Base-by-base conservation (phyloP, 2,888 invertebrate genomes). In the Onchidella celtica region DNA sequence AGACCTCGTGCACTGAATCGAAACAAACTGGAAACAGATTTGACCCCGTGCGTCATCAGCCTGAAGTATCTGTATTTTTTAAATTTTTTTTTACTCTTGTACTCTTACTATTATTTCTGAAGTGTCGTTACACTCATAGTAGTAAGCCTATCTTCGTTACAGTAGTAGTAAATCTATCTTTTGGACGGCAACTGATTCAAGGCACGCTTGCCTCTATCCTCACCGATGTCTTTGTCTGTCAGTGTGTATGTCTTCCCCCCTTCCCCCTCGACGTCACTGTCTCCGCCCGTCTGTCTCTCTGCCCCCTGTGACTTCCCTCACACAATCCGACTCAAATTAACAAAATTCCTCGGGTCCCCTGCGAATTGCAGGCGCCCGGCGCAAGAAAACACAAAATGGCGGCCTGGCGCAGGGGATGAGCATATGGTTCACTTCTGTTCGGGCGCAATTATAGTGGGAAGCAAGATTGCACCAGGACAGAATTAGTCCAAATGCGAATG, bases 391-490 rank as follows among this genome's bases (percentile, higher is more conserved):
- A 36, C 55, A 68, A 77, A 69, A 57, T 57, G 69, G 27, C 4
- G 77, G 63, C 14, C n/a, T 6, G 27, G n/a, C 63, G 27, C 27
- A 75, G 74, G 63, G 63, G 40, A 75, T 36, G 24, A 63, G 74
- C 74, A 75, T 75, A 75, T 75, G 74, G 74, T 63, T 75, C 63
- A 40, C n/a, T 29, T n/a, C 63, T 75, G 38, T 14, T 21, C 40
- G 63, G 3, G 34, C 32, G 40, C 74, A 75, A 75, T 75, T 75
- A 75, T 63, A 40, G 74, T 0, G 21, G 63, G 32, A 57, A 21
- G 32, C 21, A 72, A 59, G 72, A 59, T 59, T 59, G 72, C 57
- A 32, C 72, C 6, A 47, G 63, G 47, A n/a, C 63, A 21, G 74
- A 75, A 75, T 75, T 63, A 63, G 74, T 38, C 32, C 63, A 40